Base-by-base conservation (phyloP, 2,113 vertebrate genomes). In the Daubentonia madagascariensis region DNA sequence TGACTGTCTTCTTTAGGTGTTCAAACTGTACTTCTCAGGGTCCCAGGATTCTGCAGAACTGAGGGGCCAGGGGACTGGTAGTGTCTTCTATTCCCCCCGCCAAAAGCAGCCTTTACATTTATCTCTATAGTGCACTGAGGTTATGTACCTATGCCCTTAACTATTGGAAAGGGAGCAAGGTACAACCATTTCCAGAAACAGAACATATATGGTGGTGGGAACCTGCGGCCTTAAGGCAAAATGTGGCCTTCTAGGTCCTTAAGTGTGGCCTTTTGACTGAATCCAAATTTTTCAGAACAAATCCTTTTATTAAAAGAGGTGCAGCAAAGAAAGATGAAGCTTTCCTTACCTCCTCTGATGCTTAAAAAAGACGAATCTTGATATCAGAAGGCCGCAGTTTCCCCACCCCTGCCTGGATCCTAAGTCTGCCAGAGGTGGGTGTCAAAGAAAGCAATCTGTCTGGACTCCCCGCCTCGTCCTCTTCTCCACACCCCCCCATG, bases 1-100 rank as follows among this genome's bases (percentile, higher is more conserved):
- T 52, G 40, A 35, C 57, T 89, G 78, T 16, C 57, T 85, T 40
- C 30, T 75, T 85, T 43, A 68, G 30, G 9, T 81, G 16, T 86
- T 90, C 22, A 61, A 61, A 86, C 28, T 90, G 3, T 37, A 63
- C 65, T 75, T 54, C 68, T 84, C 68, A 96, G 75, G 79, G 67
- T 30, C 37, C 25, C 32, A 40, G 48, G 16, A n/a, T 61, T 80
- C 79, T 86, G 23, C n/a, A 75, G 45, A 78, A 23, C 48, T 43
- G 35, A 5, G 30, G 11, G 22, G 28, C 23, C 28, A 0, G 12
- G 6, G 16, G 13, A 10, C 13, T 30, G 7, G 63, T 2, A 14
- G 37, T 23, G 4, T 92, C 54, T 61, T 59, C 52, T 25, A 90
- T 25, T 22, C 35, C 52, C 52, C 54, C 54, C 23, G 1, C 61